These are phyloP conservation scores for Ceriagrion tenellum DNA, from an alignment of 2,888 invertebrate genomes.

Conservation along the genomic window DNA sequence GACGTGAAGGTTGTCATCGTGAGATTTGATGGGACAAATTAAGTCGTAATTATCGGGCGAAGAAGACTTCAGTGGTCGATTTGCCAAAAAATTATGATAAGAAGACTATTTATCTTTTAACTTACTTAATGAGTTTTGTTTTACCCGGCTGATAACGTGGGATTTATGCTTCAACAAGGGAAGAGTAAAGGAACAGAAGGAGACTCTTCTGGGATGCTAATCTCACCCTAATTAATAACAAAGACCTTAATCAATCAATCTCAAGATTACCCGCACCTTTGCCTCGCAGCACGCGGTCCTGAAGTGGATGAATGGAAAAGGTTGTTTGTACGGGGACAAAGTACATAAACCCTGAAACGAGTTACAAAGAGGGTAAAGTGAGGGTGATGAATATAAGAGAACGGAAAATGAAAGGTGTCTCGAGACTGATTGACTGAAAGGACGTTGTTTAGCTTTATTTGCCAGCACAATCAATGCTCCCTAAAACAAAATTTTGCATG, in stretches of 20 bases:
- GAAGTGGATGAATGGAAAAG: conserved; percentile 15
- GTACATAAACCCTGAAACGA: neutral
- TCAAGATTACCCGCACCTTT: neutral
- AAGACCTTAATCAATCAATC: conserved; percentile 9
- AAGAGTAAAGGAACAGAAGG: neutral
- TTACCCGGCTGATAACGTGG: neutral
- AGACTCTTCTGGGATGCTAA: neutral
- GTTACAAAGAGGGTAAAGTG: neutral
- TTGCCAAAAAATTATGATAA: neutral
- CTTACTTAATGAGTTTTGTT: neutral
- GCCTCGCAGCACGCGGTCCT: neutral
- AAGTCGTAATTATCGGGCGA: neutral
- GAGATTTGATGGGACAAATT: neutral
- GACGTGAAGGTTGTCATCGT: neutral
- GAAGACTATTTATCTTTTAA: neutral
- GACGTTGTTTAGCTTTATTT: neutral
- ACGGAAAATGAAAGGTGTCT: neutral
- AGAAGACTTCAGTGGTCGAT: neutral
- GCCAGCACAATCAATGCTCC: too few species aligned
- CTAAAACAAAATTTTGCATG: too few species aligned
- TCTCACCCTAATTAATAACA: neutral
- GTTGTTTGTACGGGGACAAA: neutral
- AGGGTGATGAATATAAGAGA: neutral
- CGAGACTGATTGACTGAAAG: neutral
- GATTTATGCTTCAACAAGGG: neutral